phyloP scores from a whole-genome alignment of 1,140 invertebrate genomes.

The Coenobita brevimanus region DNA sequence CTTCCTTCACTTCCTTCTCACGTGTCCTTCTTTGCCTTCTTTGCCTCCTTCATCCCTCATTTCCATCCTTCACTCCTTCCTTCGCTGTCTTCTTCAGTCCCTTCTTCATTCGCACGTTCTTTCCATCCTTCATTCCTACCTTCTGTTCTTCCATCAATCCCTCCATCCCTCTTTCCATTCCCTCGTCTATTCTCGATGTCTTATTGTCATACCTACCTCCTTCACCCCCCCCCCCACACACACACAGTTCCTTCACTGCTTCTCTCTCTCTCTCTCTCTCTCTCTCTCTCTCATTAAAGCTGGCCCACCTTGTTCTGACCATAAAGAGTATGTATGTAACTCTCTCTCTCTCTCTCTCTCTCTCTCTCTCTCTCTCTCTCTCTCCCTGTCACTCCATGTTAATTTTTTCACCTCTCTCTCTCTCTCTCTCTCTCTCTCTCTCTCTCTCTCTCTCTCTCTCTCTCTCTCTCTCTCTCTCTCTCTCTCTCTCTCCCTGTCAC shows the following conservation, averaged over 20 bases:
- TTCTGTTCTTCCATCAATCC: no score
- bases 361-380: not conserved
- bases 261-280: not conserved
- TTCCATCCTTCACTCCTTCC: not conserved
- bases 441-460: not conserved
- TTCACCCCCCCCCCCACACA: no score
- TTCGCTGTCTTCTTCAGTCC: constrained; percentile 1
- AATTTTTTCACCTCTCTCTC: no score
- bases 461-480: not conserved
- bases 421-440: no score
- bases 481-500: not conserved
- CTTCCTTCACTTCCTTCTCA: not conserved
- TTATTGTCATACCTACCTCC: not conserved
- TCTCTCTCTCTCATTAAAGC: no score
- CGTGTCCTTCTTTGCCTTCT: not conserved
- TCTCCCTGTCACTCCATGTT: not conserved
- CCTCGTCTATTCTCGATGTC: not conserved
- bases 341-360: not conserved
- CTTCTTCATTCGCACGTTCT: not conserved
- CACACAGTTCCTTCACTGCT: not conserved
- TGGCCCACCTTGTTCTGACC: not conserved
- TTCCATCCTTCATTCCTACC: not conserved
- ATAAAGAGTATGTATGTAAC: not conserved
- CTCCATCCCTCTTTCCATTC: not conserved
- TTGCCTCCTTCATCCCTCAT: not conserved